Evolutionary conservation across 1,140 invertebrate species (phyloP).

Genomic region (Drosophila subobscura): DNA sequence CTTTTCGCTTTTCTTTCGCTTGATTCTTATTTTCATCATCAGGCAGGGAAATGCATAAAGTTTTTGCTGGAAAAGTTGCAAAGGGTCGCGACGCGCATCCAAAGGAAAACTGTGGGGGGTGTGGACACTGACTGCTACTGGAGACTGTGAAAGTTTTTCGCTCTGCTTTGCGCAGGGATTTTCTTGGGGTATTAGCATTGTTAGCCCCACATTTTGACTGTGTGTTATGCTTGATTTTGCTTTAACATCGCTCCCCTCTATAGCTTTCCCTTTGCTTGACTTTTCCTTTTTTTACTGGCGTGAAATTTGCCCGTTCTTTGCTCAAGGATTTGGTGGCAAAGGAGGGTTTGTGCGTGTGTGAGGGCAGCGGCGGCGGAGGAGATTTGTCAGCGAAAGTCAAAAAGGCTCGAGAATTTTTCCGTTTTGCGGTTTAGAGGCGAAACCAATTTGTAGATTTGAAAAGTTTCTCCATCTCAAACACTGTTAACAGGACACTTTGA

Average conservation of each 20-base stretch:
- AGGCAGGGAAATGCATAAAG: constrained; percentile 77
- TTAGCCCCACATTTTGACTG: constrained; percentile 67
- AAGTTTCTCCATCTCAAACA: constrained; percentile 63
- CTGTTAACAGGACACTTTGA: constrained; percentile 79
- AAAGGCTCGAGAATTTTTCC: constrained; percentile 54
- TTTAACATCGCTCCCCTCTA: not conserved
- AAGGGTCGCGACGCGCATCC: constrained; percentile 53
- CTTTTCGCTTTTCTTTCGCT: constrained; percentile 8
- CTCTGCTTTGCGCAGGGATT: constrained; percentile 66
- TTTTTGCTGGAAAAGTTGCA: constrained; percentile 74
- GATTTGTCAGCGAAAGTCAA: constrained; percentile 51
- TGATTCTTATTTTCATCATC: constrained; percentile 66
- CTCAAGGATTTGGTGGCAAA: no score
- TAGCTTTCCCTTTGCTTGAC: constrained; percentile 11
- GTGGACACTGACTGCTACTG: not conserved
- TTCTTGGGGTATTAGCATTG: constrained; percentile 74
- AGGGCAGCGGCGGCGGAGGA: not conserved
- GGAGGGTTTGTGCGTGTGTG: constrained; percentile 27
- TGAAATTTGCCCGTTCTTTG: constrained; percentile 32
- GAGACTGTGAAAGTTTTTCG: constrained; percentile 65
- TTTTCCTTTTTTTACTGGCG: constrained; percentile 49
- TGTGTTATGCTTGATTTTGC: constrained; percentile 75
- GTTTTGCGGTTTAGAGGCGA: constrained; percentile 70
- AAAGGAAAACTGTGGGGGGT: constrained; percentile 3
- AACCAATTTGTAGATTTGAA: constrained; percentile 82